Conservation (phyloP, 2,797 vertebrate species). For the Sebastes cheni region DNA sequence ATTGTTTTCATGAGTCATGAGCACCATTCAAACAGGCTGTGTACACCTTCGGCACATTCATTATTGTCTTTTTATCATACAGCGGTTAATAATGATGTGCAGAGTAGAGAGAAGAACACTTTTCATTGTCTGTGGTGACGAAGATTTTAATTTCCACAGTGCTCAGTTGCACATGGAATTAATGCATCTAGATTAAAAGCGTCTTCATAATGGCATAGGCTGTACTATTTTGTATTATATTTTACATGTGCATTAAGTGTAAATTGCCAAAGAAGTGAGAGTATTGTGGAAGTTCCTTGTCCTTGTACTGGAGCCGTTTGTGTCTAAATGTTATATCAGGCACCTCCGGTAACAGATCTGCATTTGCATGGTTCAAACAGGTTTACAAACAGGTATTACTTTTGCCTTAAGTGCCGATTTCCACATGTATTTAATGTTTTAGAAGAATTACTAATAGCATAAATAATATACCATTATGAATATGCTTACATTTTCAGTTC, state of each 20-base stretch:
- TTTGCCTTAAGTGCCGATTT: neutral
- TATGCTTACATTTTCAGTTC: neutral
- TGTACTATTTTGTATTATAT: neutral
- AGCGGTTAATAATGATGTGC: neutral
- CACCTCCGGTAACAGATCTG: neutral
- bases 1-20: constrained; percentile 48
- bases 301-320: neutral
- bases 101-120: neutral
- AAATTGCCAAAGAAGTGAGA: neutral
- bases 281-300: neutral
- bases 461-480: neutral
- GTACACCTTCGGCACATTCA: constrained; percentile 18
- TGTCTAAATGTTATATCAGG: neutral
- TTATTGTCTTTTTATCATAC: neutral
- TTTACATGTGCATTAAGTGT: too few species aligned
- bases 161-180: neutral
- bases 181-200: neutral
- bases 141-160: neutral
- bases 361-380: constrained; percentile 8
- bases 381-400: neutral
- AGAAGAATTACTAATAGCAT: neutral
- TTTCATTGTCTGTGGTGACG: neutral
- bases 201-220: neutral
- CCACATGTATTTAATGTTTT: neutral
- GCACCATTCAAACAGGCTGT: constrained; percentile 25